Base-by-base conservation (phyloP, 1,140 invertebrate species). In the Oncopodura yosiiana region DNA sequence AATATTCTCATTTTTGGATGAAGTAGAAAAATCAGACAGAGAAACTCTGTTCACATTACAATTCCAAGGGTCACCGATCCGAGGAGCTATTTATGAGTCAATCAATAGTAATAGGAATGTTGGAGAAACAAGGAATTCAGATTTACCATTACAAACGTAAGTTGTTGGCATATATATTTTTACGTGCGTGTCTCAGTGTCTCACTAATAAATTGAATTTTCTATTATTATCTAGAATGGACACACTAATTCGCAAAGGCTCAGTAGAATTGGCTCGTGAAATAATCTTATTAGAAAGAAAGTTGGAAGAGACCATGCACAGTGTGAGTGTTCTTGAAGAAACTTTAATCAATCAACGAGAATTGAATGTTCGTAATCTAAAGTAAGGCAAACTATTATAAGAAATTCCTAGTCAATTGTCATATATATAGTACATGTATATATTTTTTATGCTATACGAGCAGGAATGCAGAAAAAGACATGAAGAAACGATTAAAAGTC, bases 251-350 rank as follows among this genome's bases (percentile, higher is more conserved):
- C 51, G 55, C 8, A 58, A 56, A 32, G 62, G 62, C 3, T 55
- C 58, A 8, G 58, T 58, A 11, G 62, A 64, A 23, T 38, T 64
- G 23, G 51, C 62, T 14, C 29, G 53, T 18, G 62, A 64, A 53
- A 36, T 60, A 12, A 29, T 60, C 19, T 19, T 64, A 21, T 24
- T 64, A 3, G 56, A 58, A 30, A 30, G 62, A 30, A 58, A 74
- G 34, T 49, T 76, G 0, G 73, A 77, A 41, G 75, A 77, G 46
- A 70, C 68, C 19, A 61, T 69, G 3, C 69, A 68, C 0, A 68
- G 70, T 2, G 52, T 74, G 8, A 66, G 60, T 14, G 41, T 72
- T 27, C 42, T 74, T 14, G 71, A 71, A 60, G 65, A 69, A n/a
- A 68, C 73, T 41, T 49, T 74, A 2, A 69, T 67, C 18, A 66